Conservation (phyloP, 64 coral and sea anemone genomes). For the Stylophora pistillata region DNA sequence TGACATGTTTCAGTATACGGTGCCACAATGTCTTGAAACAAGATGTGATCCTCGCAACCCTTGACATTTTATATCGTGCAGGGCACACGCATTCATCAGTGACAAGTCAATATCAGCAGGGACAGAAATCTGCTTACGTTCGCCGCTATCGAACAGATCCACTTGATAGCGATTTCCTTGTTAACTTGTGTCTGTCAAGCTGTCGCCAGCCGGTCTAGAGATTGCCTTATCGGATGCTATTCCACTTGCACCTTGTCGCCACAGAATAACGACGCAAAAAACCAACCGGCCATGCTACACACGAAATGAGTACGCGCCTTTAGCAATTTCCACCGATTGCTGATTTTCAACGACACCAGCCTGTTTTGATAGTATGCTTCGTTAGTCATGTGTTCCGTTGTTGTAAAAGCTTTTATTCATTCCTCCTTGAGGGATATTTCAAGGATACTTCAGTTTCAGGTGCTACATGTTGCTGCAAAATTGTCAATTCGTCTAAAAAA, state of each 20-base stretch:
- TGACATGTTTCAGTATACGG: background rate
- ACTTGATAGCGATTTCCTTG: constrained; percentile 37
- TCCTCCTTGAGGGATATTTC: too few relatives aligned
- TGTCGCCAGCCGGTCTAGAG: constrained; percentile 45
- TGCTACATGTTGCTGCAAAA: too few relatives aligned
- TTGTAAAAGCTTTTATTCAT: too few relatives aligned
- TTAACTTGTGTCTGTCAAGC: constrained; percentile 37
- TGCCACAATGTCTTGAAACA: constrained; percentile 33
- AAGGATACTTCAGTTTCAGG: too few relatives aligned
- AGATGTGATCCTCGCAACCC: background rate
- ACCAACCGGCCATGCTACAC: background rate
- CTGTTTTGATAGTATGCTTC: too few relatives aligned
- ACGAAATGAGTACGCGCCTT: too few relatives aligned
- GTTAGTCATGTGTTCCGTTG: too few relatives aligned
- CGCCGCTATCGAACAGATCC: constrained; percentile 33
- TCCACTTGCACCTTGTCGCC: constrained; percentile 14
- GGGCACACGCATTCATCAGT: background rate
- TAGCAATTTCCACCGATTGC: too few relatives aligned
- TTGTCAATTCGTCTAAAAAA: too few relatives aligned
- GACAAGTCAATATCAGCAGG: background rate
- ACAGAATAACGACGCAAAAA: background rate
- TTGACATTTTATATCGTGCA: constrained; percentile 5
- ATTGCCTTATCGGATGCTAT: constrained; percentile 6
- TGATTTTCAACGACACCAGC: too few relatives aligned
- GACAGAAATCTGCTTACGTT: constrained; percentile 14